These are phyloP conservation scores for Patella pellucida DNA, from an alignment of 2,888 invertebrate species.

Conservation along the genomic window DNA sequence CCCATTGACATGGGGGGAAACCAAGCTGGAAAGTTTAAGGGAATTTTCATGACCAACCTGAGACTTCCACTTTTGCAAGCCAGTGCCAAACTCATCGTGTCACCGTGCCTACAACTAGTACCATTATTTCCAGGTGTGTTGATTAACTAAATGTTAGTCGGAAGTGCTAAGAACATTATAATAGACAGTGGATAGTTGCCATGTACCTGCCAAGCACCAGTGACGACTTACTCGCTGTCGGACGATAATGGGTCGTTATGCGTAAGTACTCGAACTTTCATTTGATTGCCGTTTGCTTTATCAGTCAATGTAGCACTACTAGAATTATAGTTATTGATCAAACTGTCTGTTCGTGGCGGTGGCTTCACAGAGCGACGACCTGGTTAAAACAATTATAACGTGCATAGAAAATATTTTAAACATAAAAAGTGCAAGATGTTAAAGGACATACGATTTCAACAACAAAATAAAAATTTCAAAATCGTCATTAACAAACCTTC, in stretches of 20 bases:
- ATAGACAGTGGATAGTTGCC: background rate
- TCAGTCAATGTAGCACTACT: conserved; percentile 20
- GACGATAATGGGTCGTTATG: conserved; percentile 68
- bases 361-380: conserved; percentile 36
- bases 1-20: too few relatives aligned
- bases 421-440: background rate
- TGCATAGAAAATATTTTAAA: background rate
- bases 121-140: too few relatives aligned
- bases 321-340: conserved; percentile 50
- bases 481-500: too few relatives aligned
- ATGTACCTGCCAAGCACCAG: background rate
- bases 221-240: conserved; percentile 50
- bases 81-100: too few relatives aligned
- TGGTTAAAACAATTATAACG: conserved; percentile 20
- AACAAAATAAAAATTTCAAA: too few relatives aligned
- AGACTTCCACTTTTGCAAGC: too few relatives aligned
- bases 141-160: too few relatives aligned
- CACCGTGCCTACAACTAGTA: too few relatives aligned
- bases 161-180: too few relatives aligned
- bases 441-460: too few relatives aligned
- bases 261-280: conserved; percentile 63
- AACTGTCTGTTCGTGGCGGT: conserved; percentile 62
- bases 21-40: too few relatives aligned
- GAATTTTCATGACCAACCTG: too few relatives aligned
- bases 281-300: conserved; percentile 31